phyloP scores from a whole-genome alignment of 1,140 invertebrate species.

The Trichoplusia ni region DNA sequence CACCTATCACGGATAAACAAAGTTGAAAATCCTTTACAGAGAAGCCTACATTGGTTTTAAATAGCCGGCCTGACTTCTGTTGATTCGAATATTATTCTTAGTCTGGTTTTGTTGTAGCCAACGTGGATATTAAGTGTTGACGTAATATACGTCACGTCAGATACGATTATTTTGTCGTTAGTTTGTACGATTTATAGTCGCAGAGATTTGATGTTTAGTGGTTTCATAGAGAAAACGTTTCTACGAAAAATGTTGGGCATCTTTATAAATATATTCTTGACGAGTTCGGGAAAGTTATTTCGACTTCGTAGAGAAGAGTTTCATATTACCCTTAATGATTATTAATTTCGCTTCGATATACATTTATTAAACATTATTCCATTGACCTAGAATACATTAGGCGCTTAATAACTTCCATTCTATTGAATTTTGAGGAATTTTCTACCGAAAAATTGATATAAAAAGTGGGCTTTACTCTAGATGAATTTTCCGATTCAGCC shows the following conservation, averaged over 20 bases:
- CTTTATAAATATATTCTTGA: too few species aligned
- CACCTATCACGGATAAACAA: slow-evolving; percentile 51
- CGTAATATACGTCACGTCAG: slow-evolving; percentile 16
- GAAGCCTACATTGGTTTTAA: slow-evolving; percentile 43
- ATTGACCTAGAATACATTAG: slow-evolving; percentile 9
- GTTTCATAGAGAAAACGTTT: too few species aligned
- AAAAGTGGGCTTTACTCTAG: slow-evolving; percentile 6
- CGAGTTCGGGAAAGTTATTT: too few species aligned
- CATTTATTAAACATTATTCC: slow-evolving; percentile 7
- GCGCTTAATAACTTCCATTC: slow-evolving; percentile 26
- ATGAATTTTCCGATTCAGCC: slow-evolving; percentile 21
- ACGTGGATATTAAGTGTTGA: slow-evolving; percentile 1
- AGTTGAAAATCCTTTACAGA: slow-evolving; percentile 55
- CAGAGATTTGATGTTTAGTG: too few species aligned
- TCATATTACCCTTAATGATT: not conserved
- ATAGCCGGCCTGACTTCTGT: slow-evolving; percentile 52
- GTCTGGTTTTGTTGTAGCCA: slow-evolving; percentile 13
- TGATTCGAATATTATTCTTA: slow-evolving; percentile 43
- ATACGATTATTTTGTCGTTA: too few species aligned
- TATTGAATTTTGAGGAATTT: slow-evolving; percentile 22
- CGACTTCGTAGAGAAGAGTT: too few species aligned
- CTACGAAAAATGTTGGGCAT: too few species aligned
- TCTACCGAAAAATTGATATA: not conserved
- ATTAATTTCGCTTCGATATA: not conserved
- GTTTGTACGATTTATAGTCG: too few species aligned